Base-by-base conservation (phyloP, 2,113 vertebrate genomes). In the Progne subis region DNA sequence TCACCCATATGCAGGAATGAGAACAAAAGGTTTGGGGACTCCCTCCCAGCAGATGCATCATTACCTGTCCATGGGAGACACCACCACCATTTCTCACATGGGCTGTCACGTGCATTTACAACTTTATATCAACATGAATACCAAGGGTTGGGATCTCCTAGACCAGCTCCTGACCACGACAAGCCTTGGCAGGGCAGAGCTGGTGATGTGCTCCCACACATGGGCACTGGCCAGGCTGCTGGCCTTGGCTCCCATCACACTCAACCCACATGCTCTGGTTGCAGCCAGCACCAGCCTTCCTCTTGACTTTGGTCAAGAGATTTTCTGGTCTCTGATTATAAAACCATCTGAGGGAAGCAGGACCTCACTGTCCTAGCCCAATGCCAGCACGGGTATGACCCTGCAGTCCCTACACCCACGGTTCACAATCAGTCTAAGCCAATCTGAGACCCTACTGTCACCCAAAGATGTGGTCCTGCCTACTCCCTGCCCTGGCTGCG, bases 351-450 rank as follows among this genome's bases (percentile, higher is more conserved):
- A 75, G 43, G 13, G 60, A 87, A 94, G 59, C 3, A 5, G 47
- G 26, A 87, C 57, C 52, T 89, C 65, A 25, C 17, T 60, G 61
- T 56, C 14, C 49, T 60, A 52, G 77, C 29, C 32, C 49, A 91
- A 24, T 9, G 34, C 44, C 53, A 75, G 43, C 52, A 47, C 25
- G 71, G 34, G 4, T 26, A 5, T 23, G 19, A 32, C 46, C 21
- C n/a, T 47, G 46, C 71, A 55, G 64, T 34, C 39, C 17, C 65
- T 72, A 23, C 1, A 1, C 32, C 57, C 31, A 31, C 0, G 0
- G 44, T 28, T 72, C 56, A 75, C 52, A 82, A 41, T 8, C 50
- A 28, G 9, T 70, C 89, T 56, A 79, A 75, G 29, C 12, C 72
- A 44, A 34, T 34, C 32, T 67, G 67, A 78, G 50, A 59, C 25